Conservation (phyloP, 2,888 invertebrate species). For the Gnatocerus cornutus region DNA sequence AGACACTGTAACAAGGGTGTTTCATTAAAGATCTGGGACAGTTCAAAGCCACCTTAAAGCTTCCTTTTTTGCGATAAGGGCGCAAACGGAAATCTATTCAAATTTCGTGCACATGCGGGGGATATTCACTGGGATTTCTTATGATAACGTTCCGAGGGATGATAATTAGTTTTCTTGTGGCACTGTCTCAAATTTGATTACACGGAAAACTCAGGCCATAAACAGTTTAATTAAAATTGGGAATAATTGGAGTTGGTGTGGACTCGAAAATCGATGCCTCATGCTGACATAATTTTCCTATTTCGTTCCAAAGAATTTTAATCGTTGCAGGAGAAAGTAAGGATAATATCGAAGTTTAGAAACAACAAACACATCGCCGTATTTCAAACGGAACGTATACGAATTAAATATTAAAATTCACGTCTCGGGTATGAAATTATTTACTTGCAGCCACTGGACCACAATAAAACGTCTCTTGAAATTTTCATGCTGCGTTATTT, state of each 20-base stretch:
- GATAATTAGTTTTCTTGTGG: conserved; percentile 22
- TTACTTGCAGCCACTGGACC: not conserved
- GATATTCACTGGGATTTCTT: conserved; percentile 14
- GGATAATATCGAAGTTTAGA: not conserved
- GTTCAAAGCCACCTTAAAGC: conserved; percentile 34
- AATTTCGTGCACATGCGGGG: conserved; percentile 7
- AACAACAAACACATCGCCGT: not conserved
- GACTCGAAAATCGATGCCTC: not conserved
- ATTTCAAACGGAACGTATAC: not conserved
- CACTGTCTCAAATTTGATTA: conserved; percentile 12
- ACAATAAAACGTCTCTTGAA: not conserved
- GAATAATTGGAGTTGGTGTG: not conserved
- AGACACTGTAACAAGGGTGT: conserved; percentile 32
- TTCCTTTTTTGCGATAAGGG: conserved; percentile 29
- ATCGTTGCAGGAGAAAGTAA: not conserved
- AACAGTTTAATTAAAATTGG: conserved; percentile 21
- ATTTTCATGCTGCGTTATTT: conserved; percentile 5
- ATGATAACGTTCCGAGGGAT: conserved; percentile 5
- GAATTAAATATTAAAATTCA: conserved; percentile 9
- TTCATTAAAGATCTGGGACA: conserved; percentile 37
- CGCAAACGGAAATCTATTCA: conserved; percentile 27
- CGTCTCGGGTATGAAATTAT: not conserved
- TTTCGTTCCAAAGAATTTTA: not conserved
- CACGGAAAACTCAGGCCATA: not conserved
- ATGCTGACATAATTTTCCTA: not conserved